These are phyloP conservation scores for Aphrocallistes beatrix DNA, from an alignment of 37 sponge, comb jelly and placozoan species.

Conservation along the genomic window DNA sequence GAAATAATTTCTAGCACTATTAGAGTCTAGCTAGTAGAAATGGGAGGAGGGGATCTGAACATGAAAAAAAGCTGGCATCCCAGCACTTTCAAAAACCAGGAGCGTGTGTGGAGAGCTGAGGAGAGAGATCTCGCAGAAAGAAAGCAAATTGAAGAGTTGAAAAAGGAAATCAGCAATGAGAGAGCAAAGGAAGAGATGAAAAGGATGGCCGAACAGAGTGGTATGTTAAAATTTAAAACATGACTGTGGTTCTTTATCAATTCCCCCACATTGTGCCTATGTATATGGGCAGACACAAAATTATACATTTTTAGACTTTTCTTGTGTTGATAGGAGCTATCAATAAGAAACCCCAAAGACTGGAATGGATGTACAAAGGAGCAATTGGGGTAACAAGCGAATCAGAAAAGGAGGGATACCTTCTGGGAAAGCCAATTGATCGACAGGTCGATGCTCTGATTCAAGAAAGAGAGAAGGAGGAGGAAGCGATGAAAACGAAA, in stretches of 20 bases:
- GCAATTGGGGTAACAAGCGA: neutral
- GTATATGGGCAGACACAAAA: too few species aligned
- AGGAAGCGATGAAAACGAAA: neutral
- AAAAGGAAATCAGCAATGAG: neutral
- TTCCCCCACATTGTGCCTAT: too few species aligned
- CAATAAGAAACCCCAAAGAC: neutral
- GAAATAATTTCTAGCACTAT: too few species aligned
- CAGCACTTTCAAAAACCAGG: neutral
- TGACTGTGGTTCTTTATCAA: too few species aligned
- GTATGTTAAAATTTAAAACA: too few species aligned
- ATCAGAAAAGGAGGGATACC: neutral
- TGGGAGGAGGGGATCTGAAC: neutral
- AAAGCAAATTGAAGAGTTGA: neutral
- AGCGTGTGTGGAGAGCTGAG: neutral
- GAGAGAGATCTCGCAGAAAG: neutral
- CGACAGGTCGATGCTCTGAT: neutral
- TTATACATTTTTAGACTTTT: too few species aligned
- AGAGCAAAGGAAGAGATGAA: neutral
- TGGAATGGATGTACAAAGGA: neutral
- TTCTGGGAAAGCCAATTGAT: neutral
- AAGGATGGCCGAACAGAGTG: neutral
- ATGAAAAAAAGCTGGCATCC: neutral
- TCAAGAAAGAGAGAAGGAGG: neutral
- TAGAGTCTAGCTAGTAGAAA: too few species aligned
- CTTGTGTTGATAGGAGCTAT: neutral